Base-by-base conservation (phyloP, 92 coral and sea anemone genomes). In the Porites rus region DNA sequence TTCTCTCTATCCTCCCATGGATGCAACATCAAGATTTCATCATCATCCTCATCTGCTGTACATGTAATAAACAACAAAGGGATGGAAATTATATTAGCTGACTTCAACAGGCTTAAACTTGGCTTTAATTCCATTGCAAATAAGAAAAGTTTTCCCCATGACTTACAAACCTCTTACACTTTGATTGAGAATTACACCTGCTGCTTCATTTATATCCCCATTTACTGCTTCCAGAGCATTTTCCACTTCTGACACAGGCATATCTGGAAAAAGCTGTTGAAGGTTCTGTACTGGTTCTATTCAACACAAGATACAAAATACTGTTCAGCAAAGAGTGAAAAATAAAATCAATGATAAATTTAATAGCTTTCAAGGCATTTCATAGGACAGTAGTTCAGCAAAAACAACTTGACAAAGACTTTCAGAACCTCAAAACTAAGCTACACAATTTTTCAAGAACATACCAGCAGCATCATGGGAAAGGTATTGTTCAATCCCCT, bases 221-320 rank as follows among this genome's bases (percentile, higher is more conserved):
- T 11, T 25, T 0, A 25, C 74, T 22, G 51, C 52, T 14, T 31
- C 7, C 7, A 69, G 53, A 28, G 74, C 74, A 25, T 10, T 25
- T 31, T 69, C 74, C 51, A 69, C 74, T 69, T 69, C 74, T 8
- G 74, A 18, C 12, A 38, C 52, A 31, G 74, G 74, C 51, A 69
- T 18, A 69, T 69, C 51, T 14, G 74, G 74, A 38, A 38, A 69
- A 25, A 10, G 52, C 51, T 31, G 51, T 38, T 38, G 43, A 19
- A 82, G 79, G 63, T 82, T n/a, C 54, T 70, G n/a, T 8, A 82
- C 69, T 71, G 77, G 65, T 22, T 75, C 79, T 53, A 66, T 6
- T 19, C 71, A 69, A 38, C 59, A 69, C 28, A 69, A 69, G 2
- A 38, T 11, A 67, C 31, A 67, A 67, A 69, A 21, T 69, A 21